A percentile compares a stretch with the other conserved stretches of the same genome.
These are phyloP conservation scores for Sipha maydis DNA, from an alignment of 2,888 invertebrate genomes.

Conservation along the genomic window DNA sequence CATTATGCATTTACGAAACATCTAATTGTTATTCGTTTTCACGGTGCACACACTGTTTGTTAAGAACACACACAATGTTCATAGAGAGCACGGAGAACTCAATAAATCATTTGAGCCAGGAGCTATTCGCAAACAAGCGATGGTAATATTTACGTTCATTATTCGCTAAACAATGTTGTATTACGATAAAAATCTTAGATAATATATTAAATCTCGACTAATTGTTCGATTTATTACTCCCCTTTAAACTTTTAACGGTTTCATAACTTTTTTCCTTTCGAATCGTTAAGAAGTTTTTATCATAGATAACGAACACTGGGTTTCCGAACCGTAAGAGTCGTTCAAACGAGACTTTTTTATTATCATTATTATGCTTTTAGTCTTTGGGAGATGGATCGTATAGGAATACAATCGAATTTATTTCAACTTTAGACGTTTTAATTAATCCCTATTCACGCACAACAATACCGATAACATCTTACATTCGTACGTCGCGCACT, in stretches of 20 bases:
- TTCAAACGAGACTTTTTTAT: no score
- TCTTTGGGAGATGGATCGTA: no score
- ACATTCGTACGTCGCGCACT: no score
- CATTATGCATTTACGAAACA: background rate
- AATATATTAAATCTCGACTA: background rate
- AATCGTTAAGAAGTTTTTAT: background rate
- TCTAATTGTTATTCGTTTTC: background rate
- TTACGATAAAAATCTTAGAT: slow-evolving; percentile 15
- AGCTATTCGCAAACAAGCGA: slow-evolving; percentile 31
- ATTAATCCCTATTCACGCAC: no score
- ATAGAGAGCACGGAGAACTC: background rate
- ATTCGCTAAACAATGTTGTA: slow-evolving; percentile 39
- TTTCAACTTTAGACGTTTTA: no score
- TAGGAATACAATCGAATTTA: background rate
- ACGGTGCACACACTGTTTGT: background rate
- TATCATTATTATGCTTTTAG: no score
- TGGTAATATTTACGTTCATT: slow-evolving; percentile 6
- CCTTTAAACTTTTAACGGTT: background rate
- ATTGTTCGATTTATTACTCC: background rate
- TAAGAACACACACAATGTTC: background rate
- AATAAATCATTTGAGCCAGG: slow-evolving; percentile 15
- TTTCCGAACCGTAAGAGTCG: no score
- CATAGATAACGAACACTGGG: background rate
- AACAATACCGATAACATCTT: no score
- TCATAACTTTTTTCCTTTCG: background rate